A percentile compares a stretch with the other conserved stretches of the same genome.
Conservation (phyloP, 92 coral and sea anemone genomes). For the Bergia puertoricense region DNA sequence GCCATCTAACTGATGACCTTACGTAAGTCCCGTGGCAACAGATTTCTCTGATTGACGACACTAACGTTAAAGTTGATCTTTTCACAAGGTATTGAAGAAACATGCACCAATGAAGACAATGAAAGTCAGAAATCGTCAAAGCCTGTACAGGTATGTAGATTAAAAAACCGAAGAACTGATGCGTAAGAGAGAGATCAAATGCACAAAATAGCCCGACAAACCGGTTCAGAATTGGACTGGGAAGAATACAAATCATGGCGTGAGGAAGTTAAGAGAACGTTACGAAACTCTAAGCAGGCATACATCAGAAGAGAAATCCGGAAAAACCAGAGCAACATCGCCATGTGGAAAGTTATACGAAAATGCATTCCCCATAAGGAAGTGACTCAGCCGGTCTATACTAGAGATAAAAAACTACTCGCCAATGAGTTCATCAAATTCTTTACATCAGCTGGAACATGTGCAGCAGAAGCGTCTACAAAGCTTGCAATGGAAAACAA, state of each 20-base stretch:
- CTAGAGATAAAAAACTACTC: too few relatives aligned
- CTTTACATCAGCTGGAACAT: too few relatives aligned
- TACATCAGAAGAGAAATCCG: neutral
- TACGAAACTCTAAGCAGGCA: conserved; percentile 10
- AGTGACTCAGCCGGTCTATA: too few relatives aligned
- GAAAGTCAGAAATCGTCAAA: conserved; percentile 14
- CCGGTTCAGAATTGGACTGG: neutral
- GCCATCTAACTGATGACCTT: conserved; percentile 12
- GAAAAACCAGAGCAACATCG: neutral
- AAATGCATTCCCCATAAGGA: too few relatives aligned
- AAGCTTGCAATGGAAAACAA: neutral
- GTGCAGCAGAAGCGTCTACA: neutral
- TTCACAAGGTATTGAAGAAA: conserved; percentile 2
- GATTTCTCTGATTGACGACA: neutral
- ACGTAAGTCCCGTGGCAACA: conserved; percentile 26
- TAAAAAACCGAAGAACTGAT: neutral
- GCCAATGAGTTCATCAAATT: too few relatives aligned
- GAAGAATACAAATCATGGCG: neutral
- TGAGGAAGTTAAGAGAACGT: neutral
- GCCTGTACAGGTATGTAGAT: too few relatives aligned
- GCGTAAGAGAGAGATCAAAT: conserved; percentile 8
- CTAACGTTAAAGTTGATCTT: neutral
- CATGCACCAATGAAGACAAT: conserved; percentile 8
- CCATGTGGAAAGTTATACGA: too few relatives aligned
- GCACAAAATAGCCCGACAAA: conserved; percentile 30